These are phyloP conservation scores for Gallinago media DNA, from an alignment of 2,113 vertebrate genomes.

Conservation along the genomic window DNA sequence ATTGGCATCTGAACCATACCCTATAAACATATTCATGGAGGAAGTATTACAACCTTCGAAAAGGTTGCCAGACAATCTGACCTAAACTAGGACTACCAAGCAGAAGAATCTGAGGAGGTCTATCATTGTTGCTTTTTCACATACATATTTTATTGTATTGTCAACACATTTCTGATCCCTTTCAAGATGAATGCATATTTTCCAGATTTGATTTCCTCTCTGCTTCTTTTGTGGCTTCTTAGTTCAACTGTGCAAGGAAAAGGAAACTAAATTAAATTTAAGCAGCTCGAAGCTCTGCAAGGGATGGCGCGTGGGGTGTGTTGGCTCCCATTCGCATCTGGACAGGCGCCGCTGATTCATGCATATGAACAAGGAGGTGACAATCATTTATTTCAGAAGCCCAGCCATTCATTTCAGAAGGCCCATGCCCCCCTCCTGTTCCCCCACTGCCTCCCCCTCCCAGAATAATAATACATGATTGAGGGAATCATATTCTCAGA, in stretches of 20 bases:
- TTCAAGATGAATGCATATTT: neutral
- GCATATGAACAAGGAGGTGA: conserved; percentile 17
- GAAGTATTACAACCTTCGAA: neutral
- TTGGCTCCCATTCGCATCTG: neutral
- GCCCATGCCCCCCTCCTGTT: neutral
- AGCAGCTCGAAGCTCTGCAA: neutral
- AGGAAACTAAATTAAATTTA: neutral
- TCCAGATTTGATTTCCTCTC: neutral
- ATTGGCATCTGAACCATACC: neutral
- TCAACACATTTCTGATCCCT: conserved; percentile 16
- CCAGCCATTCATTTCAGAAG: neutral
- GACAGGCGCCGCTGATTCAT: neutral
- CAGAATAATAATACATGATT: neutral
- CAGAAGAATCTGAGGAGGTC: neutral
- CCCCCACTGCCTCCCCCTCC: neutral
- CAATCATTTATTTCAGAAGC: conserved; percentile 20
- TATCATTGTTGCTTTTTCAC: neutral
- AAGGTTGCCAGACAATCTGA: neutral
- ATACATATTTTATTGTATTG: neutral
- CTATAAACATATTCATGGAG: neutral
- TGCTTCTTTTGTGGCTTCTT: conserved; percentile 24
- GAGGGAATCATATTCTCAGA: conserved; percentile 8
- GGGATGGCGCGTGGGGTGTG: neutral
- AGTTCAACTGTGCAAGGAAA: neutral
- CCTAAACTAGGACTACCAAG: neutral